These are phyloP conservation scores for Malaclemys terrapin DNA, from an alignment of 2,113 vertebrate genomes.

Conservation along the genomic window DNA sequence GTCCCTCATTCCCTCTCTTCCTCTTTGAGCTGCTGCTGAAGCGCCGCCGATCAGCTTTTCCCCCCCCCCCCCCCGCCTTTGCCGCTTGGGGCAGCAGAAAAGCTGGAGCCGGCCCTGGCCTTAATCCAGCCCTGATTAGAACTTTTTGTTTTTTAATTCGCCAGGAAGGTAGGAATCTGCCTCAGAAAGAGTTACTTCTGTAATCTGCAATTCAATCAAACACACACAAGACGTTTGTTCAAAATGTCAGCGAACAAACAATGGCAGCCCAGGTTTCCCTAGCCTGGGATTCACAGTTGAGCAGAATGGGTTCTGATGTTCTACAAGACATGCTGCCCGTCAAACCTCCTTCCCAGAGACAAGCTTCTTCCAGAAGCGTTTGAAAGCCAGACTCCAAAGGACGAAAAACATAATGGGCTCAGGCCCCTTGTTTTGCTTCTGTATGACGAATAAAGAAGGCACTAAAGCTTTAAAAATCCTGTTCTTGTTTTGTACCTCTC, in stretches of 20 bases:
- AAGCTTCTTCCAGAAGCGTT: not conserved
- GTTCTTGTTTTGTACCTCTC: not conserved
- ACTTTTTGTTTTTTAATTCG: not conserved
- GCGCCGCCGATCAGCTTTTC: too few species aligned
- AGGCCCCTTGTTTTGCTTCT: not conserved
- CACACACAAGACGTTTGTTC: conserved; percentile 1
- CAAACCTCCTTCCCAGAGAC: not conserved
- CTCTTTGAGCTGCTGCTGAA: too few species aligned
- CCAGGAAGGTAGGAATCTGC: not conserved
- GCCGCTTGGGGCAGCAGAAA: too few species aligned
- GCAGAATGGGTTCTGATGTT: not conserved
- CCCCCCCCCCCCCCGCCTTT: too few species aligned
- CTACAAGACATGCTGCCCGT: not conserved
- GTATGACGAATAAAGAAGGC: too few species aligned
- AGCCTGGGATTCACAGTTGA: not conserved
- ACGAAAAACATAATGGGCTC: not conserved
- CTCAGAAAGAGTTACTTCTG: not conserved
- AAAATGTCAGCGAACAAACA: not conserved
- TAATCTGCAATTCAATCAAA: not conserved
- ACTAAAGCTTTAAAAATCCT: not conserved
- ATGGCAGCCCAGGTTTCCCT: not conserved
- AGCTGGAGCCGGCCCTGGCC: too few species aligned
- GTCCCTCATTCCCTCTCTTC: too few species aligned
- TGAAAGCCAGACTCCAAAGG: not conserved
- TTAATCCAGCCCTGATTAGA: not conserved